These are phyloP conservation scores for Oophaga sylvatica DNA, from an alignment of 2,797 vertebrate species.

Conservation along the genomic window DNA sequence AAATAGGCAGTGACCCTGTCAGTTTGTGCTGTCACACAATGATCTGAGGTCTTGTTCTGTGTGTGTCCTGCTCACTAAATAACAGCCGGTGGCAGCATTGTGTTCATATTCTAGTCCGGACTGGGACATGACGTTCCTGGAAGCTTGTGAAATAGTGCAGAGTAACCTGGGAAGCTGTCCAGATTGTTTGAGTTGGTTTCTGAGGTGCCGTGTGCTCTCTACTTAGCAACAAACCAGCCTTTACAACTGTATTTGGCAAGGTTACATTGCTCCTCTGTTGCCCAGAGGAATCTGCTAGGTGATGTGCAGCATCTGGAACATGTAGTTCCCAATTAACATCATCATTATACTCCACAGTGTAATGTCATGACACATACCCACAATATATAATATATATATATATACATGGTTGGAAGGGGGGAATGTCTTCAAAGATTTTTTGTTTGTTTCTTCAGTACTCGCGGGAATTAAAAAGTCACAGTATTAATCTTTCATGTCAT, in stretches of 20 bases:
- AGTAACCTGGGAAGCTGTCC: constrained; percentile 66
- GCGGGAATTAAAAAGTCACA: background rate
- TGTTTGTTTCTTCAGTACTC: background rate
- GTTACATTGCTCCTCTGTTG: constrained; percentile 65
- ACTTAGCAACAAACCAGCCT: constrained; percentile 67
- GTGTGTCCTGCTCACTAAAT: constrained; percentile 33
- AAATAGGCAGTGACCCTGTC: background rate
- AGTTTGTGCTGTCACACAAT: constrained; percentile 25
- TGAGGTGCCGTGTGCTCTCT: constrained; percentile 63
- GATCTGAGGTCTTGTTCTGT: background rate
- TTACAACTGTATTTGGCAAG: constrained; percentile 71
- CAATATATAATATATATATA: background rate
- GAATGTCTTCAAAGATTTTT: background rate
- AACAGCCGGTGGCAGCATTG: constrained; percentile 61
- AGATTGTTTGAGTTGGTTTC: constrained; percentile 67
- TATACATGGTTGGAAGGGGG: too few species aligned
- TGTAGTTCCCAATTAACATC: constrained; percentile 78
- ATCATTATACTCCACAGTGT: constrained; percentile 71
- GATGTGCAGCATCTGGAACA: constrained; percentile 77
- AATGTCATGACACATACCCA: constrained; percentile 68
- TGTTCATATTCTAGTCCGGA: constrained; percentile 42
- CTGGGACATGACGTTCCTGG: constrained; percentile 56
- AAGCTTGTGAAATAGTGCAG: constrained; percentile 55
- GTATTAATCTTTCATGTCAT: background rate
- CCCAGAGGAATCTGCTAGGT: constrained; percentile 73